These are phyloP conservation scores for Cordilura impudica DNA, from an alignment of 2,888 invertebrate genomes.

Conservation along the genomic window DNA sequence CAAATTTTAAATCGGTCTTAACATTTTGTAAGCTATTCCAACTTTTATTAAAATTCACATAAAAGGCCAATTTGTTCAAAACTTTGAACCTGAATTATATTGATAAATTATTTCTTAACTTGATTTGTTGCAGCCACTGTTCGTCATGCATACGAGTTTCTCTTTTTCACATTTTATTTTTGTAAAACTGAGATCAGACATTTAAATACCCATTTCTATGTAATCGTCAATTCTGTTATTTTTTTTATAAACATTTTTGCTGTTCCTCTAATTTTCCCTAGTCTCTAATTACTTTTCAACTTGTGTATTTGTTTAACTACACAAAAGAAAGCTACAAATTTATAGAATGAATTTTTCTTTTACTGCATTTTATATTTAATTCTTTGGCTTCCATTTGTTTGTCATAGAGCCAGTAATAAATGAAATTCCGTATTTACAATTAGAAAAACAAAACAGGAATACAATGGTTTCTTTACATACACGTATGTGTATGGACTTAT, in stretches of 20 bases:
- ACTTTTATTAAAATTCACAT: no score
- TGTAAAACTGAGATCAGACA: constrained; percentile 23
- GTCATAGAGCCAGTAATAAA: neutral
- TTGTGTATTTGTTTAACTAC: constrained; percentile 3
- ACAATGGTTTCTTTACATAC: constrained; percentile 7
- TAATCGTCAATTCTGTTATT: constrained; percentile 25
- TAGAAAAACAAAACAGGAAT: neutral
- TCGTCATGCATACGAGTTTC: neutral
- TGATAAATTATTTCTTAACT: no score
- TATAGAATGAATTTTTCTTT: constrained; percentile 9
- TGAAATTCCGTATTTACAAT: constrained; percentile 36
- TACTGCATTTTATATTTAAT: neutral
- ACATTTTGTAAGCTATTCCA: no score
- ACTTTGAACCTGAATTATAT: no score
- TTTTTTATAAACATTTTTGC: neutral
- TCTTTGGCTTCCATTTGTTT: neutral
- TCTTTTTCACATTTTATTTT: neutral
- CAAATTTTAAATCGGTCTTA: no score
- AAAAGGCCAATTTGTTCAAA: no score
- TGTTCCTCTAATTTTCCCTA: constrained; percentile 15
- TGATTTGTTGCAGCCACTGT: neutral
- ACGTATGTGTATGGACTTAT: constrained; percentile 25
- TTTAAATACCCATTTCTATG: constrained; percentile 22
- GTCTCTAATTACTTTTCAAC: constrained; percentile 43
- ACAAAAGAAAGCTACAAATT: constrained; percentile 12